Conservation (phyloP, 2,797 vertebrate genomes). For the Propithecus perrieri region DNA sequence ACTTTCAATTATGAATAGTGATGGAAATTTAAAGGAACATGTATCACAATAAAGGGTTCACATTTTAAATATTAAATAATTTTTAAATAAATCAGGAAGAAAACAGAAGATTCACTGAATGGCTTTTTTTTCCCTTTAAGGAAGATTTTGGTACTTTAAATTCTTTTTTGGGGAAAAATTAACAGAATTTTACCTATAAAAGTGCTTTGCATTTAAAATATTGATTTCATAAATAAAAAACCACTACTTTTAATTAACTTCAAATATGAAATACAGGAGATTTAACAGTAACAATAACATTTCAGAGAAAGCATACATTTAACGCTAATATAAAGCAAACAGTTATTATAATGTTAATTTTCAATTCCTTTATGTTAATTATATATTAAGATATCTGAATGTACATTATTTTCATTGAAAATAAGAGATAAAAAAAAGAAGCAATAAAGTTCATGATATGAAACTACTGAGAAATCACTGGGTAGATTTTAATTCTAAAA, state of each 20-base stretch:
- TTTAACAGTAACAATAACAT: not conserved
- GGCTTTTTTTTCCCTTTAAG: not conserved
- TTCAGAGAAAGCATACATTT: slow-evolving; percentile 43
- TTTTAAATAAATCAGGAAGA: slow-evolving; percentile 27
- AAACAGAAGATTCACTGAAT: slow-evolving; percentile 18
- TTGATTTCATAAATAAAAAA: not conserved
- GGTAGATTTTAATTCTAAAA: slow-evolving; percentile 50
- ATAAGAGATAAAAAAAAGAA: slow-evolving; percentile 22
- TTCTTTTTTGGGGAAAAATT: slow-evolving; percentile 20
- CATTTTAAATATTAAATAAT: slow-evolving; percentile 34
- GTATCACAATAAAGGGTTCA: slow-evolving; percentile 35
- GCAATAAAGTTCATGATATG: not conserved
- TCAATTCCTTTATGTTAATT: not conserved
- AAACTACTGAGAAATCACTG: slow-evolving; percentile 34
- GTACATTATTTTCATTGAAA: not conserved
- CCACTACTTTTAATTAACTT: not conserved
- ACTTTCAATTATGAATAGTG: slow-evolving; percentile 30
- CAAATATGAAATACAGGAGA: not conserved
- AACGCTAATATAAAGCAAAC: not conserved
- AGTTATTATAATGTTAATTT: slow-evolving; percentile 32
- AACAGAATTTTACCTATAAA: not conserved
- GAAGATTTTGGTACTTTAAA: slow-evolving; percentile 29
- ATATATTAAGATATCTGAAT: slow-evolving; percentile 4
- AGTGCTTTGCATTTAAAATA: slow-evolving; percentile 29
- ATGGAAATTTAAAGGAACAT: slow-evolving; percentile 12